A percentile compares a stretch with the other conserved stretches of the same genome.
phyloP scores from a whole-genome alignment of 1,140 invertebrate species.

The Eumaeus atala region DNA sequence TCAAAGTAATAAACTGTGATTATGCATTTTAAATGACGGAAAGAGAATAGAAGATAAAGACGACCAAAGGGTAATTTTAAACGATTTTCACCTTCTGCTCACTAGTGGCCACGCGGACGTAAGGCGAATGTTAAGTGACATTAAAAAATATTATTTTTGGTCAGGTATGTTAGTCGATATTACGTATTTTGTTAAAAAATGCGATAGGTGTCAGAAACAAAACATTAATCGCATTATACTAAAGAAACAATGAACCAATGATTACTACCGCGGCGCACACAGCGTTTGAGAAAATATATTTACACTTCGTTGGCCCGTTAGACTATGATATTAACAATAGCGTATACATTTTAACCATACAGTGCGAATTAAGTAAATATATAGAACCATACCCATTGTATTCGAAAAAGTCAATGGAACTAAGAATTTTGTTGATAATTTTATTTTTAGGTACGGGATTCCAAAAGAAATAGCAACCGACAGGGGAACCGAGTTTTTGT shows the following conservation, averaged over 20 bases:
- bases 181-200: slow-evolving; percentile 20
- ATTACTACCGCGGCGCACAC: slow-evolving; percentile 19
- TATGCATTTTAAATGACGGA: slow-evolving; percentile 18
- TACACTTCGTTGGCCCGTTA: slow-evolving; percentile 26
- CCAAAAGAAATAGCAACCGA: slow-evolving; percentile 12
- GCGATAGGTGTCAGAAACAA: slow-evolving; percentile 24
- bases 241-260: slow-evolving; percentile 24
- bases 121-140: slow-evolving; percentile 27
- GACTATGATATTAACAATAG: slow-evolving; percentile 22
- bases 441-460: slow-evolving; percentile 19
- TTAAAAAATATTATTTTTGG: slow-evolving; percentile 26
- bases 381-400: slow-evolving; percentile 26
- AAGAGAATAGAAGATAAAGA: slow-evolving; percentile 23
- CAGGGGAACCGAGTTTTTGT: slow-evolving; percentile 23
- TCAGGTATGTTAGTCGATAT: slow-evolving; percentile 21
- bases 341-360: slow-evolving; percentile 27
- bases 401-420: slow-evolving; percentile 17
- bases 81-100: slow-evolving; percentile 26
- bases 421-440: slow-evolving; percentile 26
- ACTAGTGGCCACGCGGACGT: slow-evolving; percentile 25
- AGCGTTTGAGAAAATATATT: slow-evolving; percentile 26
- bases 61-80: slow-evolving; percentile 21
- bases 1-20: background rate
- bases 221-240: slow-evolving; percentile 17
- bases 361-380: slow-evolving; percentile 30